Conservation (phyloP, 2,113 vertebrate genomes). For the Camelus bactrianus region DNA sequence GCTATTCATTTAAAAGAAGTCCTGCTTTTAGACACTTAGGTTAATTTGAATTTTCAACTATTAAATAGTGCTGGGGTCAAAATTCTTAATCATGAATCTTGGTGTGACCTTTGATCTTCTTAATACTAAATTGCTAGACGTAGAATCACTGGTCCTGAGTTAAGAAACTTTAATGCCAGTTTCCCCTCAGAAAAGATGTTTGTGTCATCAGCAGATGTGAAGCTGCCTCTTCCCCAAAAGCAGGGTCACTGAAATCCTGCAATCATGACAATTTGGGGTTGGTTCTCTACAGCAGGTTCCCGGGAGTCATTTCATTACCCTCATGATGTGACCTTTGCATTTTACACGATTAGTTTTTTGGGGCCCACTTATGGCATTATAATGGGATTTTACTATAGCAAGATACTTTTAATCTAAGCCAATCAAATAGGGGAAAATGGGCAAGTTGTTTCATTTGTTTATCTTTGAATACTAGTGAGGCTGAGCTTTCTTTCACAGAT, state of each 20-base stretch:
- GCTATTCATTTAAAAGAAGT: background rate
- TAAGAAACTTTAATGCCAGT: background rate
- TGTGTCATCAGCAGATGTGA: background rate
- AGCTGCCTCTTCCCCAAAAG: background rate
- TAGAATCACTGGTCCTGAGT: background rate
- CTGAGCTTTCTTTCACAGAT: background rate
- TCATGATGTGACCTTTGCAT: background rate
- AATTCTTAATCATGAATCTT: background rate
- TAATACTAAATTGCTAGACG: background rate
- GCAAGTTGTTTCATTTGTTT: background rate
- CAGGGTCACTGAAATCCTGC: background rate
- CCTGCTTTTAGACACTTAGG: background rate
- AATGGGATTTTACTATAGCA: background rate
- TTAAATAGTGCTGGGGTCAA: background rate
- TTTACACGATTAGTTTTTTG: background rate
- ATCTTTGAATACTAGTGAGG: background rate
- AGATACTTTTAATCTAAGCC: background rate
- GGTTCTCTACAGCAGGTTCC: too few species aligned
- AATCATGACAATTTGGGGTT: background rate
- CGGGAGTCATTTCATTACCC: background rate
- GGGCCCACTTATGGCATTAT: background rate
- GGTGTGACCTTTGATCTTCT: background rate
- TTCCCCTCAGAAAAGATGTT: background rate
- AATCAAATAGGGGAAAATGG: background rate
- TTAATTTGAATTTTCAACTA: background rate